Evolutionary conservation across 2,113 vertebrate species (phyloP).

Genomic region (Mixornis gularis): DNA sequence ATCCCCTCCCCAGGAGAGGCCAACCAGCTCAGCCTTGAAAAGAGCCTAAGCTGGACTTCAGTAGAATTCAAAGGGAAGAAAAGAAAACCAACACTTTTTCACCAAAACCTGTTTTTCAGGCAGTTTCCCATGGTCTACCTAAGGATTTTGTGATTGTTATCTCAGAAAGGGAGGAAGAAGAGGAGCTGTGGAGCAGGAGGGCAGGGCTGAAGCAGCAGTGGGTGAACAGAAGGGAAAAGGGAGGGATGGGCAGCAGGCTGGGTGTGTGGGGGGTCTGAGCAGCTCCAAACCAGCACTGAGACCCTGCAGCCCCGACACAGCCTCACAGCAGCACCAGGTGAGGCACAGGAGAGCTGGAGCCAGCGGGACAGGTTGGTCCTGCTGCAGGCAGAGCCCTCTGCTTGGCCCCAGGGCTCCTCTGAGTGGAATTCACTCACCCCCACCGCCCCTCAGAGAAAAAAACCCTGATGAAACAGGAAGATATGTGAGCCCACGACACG

Average conservation of each 20-base stretch:
- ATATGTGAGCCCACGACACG: rapidly evolving
- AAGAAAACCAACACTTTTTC: background rate
- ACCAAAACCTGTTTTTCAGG: background rate
- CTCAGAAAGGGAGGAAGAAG: rapidly evolving
- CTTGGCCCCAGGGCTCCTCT: rapidly evolving
- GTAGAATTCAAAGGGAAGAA: background rate
- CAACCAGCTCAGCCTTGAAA: background rate
- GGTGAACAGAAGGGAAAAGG: background rate
- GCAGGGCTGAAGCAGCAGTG: background rate
- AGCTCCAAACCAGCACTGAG: background rate
- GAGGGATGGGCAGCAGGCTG: background rate
- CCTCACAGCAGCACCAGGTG: background rate
- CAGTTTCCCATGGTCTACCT: background rate
- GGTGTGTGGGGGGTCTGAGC: background rate
- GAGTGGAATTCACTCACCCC: rapidly evolving
- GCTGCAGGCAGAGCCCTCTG: rapidly evolving
- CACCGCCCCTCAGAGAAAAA: background rate
- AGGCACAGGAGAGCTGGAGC: background rate
- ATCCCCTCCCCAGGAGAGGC: background rate
- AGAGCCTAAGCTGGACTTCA: background rate
- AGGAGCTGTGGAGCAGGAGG: background rate
- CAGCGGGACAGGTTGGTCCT: background rate
- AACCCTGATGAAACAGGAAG: background rate
- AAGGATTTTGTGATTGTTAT: background rate
- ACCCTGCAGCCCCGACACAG: background rate